A percentile compares a stretch with the other conserved stretches of the same genome.
Conservation (phyloP, 2,888 invertebrate species). For the Drosophila atripex region DNA sequence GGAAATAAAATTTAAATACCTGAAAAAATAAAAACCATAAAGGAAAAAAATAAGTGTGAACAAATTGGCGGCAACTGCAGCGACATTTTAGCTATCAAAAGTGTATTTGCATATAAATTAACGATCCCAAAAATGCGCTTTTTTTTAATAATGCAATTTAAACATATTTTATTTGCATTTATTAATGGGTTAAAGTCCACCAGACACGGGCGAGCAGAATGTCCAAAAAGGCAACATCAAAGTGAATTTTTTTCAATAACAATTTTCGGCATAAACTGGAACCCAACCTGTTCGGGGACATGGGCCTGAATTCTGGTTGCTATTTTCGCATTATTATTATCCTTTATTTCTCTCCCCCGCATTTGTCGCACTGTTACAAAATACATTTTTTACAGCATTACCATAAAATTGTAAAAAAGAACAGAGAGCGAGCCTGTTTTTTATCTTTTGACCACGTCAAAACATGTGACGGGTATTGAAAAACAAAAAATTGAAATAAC, state of each 20-base stretch:
- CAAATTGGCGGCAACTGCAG: slow-evolving; percentile 47
- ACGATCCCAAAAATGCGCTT: slow-evolving; percentile 56
- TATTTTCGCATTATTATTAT: slow-evolving; percentile 64
- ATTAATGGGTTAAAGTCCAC: slow-evolving; percentile 56
- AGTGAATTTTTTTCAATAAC: slow-evolving; percentile 65
- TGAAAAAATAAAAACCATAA: slow-evolving; percentile 33
- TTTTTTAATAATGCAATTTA: slow-evolving; percentile 78
- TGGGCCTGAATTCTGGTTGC: slow-evolving; percentile 33
- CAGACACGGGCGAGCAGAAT: slow-evolving; percentile 37
- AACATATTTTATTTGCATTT: slow-evolving; percentile 79
- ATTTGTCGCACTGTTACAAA: slow-evolving; percentile 68
- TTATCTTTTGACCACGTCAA: slow-evolving; percentile 67
- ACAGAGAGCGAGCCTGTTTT: slow-evolving; percentile 32
- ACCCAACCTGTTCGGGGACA: slow-evolving; percentile 25
- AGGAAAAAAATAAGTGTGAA: slow-evolving; percentile 8
- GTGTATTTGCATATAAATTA: slow-evolving; percentile 79
- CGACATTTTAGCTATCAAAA: slow-evolving; percentile 79
- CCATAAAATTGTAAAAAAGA: slow-evolving; percentile 69
- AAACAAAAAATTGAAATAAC: slow-evolving; percentile 33
- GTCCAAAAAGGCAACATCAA: slow-evolving; percentile 62
- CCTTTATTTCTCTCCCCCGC: slow-evolving; percentile 47
- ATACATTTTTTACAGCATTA: slow-evolving; percentile 77
- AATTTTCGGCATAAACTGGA: slow-evolving; percentile 32
- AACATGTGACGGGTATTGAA: slow-evolving; percentile 79
- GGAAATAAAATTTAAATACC: slow-evolving; percentile 74